Conservation (phyloP, 1,140 invertebrate genomes). For the Heliconius himera region DNA sequence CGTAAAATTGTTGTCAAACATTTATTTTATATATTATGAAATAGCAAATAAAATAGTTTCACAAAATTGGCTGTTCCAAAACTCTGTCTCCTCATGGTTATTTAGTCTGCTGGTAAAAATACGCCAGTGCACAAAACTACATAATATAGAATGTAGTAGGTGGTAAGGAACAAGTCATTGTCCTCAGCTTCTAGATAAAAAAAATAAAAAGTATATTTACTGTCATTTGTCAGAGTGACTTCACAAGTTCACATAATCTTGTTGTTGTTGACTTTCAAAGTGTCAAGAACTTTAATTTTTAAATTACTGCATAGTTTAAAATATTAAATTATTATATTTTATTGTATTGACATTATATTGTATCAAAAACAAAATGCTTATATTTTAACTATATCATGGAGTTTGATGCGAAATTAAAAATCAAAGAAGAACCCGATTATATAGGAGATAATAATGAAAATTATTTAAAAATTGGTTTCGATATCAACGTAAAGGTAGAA, state of each 20-base stretch:
- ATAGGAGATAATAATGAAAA: conserved; percentile 18
- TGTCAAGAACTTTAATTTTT: background rate
- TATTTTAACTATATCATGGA: background rate
- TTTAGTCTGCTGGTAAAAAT: no score
- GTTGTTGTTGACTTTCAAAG: background rate
- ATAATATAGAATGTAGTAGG: background rate
- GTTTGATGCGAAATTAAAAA: background rate
- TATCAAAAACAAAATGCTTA: no score
- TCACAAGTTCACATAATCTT: background rate
- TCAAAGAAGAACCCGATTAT: conserved; percentile 12
- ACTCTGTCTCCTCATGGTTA: no score
- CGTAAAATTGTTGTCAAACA: no score
- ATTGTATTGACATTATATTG: no score
- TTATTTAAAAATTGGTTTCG: conserved; percentile 12
- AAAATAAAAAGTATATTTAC: background rate
- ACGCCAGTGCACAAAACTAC: no score
- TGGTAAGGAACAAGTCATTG: no score
- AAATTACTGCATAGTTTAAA: background rate
- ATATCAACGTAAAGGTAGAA: conserved; percentile 26
- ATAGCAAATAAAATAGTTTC: no score
- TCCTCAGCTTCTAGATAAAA: background rate
- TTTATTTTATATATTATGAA: no score
- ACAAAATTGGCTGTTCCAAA: no score
- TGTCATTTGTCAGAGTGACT: background rate
- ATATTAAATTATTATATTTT: no score